Percentiles rank a stretch among this genome's conserved stretches.
phyloP scores from a whole-genome alignment of 2,888 invertebrate genomes.

The Cryptosula pallasiana region DNA sequence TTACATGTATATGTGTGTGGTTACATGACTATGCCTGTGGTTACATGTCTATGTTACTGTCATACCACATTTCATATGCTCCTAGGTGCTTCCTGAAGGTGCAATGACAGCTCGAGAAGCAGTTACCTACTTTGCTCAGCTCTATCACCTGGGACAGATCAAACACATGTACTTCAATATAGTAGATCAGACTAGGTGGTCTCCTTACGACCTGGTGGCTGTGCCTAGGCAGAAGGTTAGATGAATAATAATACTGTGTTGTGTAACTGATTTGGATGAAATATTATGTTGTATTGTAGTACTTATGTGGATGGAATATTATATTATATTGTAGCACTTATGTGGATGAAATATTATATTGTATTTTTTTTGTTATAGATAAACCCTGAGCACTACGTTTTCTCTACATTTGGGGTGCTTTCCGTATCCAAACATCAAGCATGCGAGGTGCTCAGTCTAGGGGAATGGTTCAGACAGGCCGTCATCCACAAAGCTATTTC shows the following conservation, averaged over 20 bases:
- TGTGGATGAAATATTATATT: neutral
- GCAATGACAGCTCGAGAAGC: slow-evolving; percentile 49
- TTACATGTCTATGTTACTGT: too few species aligned
- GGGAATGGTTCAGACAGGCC: slow-evolving; percentile 51
- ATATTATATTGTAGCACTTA: too few species aligned
- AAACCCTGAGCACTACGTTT: slow-evolving; percentile 47
- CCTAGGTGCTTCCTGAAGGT: neutral
- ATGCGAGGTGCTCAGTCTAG: slow-evolving; percentile 42
- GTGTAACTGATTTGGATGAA: too few species aligned
- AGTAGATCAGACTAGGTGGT: slow-evolving; percentile 38
- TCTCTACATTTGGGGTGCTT: slow-evolving; percentile 52
- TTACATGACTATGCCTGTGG: too few species aligned
- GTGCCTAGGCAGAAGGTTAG: slow-evolving; percentile 45
- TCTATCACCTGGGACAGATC: slow-evolving; percentile 47
- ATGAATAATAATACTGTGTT: too few species aligned
- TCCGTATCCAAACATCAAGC: slow-evolving; percentile 43
- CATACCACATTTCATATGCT: too few species aligned
- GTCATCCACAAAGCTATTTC: slow-evolving; percentile 47
- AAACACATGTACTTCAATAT: slow-evolving; percentile 47
- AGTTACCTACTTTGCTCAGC: slow-evolving; percentile 45
- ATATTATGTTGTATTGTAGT: neutral
- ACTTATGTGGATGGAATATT: neutral
- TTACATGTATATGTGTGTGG: too few species aligned
- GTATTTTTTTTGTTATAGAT: slow-evolving; percentile 31
- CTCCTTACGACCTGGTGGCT: slow-evolving; percentile 47